Conservation (phyloP, 2,888 invertebrate genomes). For the Ectemnius continuus region DNA sequence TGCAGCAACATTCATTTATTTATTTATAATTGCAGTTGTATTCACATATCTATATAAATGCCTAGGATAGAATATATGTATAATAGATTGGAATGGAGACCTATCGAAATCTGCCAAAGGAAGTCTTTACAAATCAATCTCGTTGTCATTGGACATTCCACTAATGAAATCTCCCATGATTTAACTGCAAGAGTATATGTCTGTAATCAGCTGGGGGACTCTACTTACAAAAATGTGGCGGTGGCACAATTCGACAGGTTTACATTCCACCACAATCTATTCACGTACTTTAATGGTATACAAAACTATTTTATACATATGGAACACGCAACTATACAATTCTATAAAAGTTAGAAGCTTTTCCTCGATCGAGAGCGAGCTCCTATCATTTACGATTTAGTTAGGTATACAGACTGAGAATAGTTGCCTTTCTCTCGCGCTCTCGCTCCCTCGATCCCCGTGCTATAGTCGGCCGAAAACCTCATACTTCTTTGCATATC, state of each 20-base stretch:
- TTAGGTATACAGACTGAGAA: not conserved
- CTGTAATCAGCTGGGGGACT: conserved; percentile 29
- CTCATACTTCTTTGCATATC: not conserved
- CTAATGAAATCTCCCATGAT: not conserved
- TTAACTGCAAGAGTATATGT: too few species aligned
- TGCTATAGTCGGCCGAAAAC: not conserved
- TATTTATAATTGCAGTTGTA: conserved; percentile 7
- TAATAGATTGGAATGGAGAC: not conserved
- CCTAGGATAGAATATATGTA: not conserved
- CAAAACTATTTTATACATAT: conserved; percentile 61
- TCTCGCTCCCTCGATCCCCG: not conserved
- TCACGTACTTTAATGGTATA: conserved; percentile 46
- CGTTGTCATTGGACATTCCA: too few species aligned
- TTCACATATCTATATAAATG: not conserved
- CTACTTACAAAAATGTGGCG: conserved; percentile 54
- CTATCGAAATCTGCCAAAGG: not conserved
- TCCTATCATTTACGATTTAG: conserved; percentile 32
- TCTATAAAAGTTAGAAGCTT: conserved; percentile 63
- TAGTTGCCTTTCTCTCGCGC: not conserved
- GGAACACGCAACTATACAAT: conserved; percentile 62
- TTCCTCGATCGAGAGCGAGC: conserved; percentile 46
- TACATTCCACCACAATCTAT: conserved; percentile 33
- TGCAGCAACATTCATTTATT: not conserved
- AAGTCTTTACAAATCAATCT: too few species aligned
- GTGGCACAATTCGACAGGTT: conserved; percentile 42